These are phyloP conservation scores for Cryptocephalus moraei DNA, from an alignment of 2,888 invertebrate species.

Conservation along the genomic window DNA sequence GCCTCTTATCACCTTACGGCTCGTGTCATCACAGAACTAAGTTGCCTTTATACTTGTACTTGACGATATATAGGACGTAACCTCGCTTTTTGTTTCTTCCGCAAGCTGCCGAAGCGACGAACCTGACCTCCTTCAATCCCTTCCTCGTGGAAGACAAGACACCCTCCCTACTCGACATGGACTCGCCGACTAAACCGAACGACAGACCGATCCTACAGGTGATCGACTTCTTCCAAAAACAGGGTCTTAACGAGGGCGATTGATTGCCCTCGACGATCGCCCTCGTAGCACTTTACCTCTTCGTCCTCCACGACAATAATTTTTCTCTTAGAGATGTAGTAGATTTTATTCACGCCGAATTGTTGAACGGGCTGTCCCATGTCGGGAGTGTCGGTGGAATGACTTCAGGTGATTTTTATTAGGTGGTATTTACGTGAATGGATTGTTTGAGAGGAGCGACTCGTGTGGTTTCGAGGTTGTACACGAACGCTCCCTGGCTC, in stretches of 20 bases:
- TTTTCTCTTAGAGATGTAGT: slow-evolving; percentile 5
- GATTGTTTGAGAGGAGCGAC: too few species aligned
- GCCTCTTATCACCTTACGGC: too few species aligned
- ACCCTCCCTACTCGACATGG: slow-evolving; percentile 28
- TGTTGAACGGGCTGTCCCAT: slow-evolving; percentile 26
- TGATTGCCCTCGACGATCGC: background rate
- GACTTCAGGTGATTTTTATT: too few species aligned
- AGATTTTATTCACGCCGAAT: background rate
- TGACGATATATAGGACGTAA: background rate
- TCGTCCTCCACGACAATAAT: slow-evolving; percentile 12
- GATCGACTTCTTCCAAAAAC: slow-evolving; percentile 34
- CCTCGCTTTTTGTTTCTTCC: slow-evolving; percentile 20
- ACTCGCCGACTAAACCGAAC: slow-evolving; percentile 22
- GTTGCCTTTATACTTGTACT: too few species aligned
- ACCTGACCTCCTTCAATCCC: slow-evolving; percentile 30
- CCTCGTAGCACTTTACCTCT: slow-evolving; percentile 1
- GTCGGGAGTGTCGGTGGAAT: slow-evolving; percentile 14
- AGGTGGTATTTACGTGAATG: too few species aligned
- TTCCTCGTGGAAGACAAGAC: slow-evolving; percentile 34
- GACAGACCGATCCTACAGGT: slow-evolving; percentile 31
- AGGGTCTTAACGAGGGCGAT: background rate
- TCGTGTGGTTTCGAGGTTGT: too few species aligned
- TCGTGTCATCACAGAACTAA: too few species aligned
- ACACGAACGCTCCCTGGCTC: too few species aligned
- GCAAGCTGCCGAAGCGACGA: slow-evolving; percentile 35